These are phyloP conservation scores for Ascidia mentula DNA, from an alignment of 23 tunicate species.

Conservation along the genomic window DNA sequence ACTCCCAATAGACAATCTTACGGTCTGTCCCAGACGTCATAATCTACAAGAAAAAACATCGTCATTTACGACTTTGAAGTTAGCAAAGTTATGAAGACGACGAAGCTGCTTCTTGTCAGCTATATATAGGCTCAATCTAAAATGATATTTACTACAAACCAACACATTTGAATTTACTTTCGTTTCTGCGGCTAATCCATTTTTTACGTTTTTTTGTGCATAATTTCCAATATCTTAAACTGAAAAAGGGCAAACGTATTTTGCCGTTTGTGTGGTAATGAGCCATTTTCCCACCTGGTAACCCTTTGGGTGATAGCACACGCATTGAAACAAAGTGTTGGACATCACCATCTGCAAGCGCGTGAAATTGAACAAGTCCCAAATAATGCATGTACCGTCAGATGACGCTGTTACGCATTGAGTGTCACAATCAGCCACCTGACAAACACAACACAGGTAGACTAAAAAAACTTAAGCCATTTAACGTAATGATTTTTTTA, in stretches of 20 bases:
- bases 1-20: slow-evolving; percentile 93
- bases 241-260: no score
- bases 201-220: no score
- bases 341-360: slow-evolving; percentile 95
- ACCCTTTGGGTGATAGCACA: slow-evolving; percentile 70
- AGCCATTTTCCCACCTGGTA: slow-evolving; percentile 81
- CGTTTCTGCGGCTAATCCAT: no score
- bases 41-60: slow-evolving; percentile 41
- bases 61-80: neutral
- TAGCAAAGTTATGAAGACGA: neutral
- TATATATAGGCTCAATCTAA: neutral
- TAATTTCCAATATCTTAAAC: no score
- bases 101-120: neutral
- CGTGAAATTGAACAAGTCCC: slow-evolving; percentile 62
- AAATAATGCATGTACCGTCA: slow-evolving; percentile 98
- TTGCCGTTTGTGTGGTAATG: no score
- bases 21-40: slow-evolving; percentile 96
- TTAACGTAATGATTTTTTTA: no score
- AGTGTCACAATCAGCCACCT: slow-evolving; percentile 38
- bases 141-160: neutral
- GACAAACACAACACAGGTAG: neutral
- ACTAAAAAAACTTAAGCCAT: no score
- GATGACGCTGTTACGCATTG: slow-evolving; percentile 88
- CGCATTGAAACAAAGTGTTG: slow-evolving; percentile 91
- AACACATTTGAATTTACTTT: no score